A percentile compares a stretch with the other conserved stretches of the same genome.
Evolutionary conservation across 2,888 invertebrate genomes (phyloP).

Genomic region (Diloba caeruleocephala): DNA sequence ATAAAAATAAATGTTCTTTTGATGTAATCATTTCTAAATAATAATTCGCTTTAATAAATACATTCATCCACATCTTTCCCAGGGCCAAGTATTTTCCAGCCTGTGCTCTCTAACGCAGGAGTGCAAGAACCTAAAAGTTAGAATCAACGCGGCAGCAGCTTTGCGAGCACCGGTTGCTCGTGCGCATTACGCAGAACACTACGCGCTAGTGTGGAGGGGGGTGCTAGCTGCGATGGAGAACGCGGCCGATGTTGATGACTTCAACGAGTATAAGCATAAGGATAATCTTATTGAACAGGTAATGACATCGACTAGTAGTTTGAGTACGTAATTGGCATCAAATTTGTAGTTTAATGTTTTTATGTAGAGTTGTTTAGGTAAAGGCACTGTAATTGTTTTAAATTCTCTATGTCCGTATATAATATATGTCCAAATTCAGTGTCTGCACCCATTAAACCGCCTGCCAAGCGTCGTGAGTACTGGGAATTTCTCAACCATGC

Average conservation of each 20-base stretch:
- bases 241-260: conserved; percentile 94
- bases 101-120: conserved; percentile 91
- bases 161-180: conserved; percentile 90
- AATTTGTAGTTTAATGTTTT: too few species aligned
- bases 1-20: too few species aligned
- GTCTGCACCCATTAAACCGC: too few species aligned
- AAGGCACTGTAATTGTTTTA: too few species aligned
- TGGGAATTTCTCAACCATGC: too few species aligned
- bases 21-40: too few species aligned
- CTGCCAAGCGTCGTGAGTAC: too few species aligned
- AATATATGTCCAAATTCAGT: too few species aligned
- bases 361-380: too few species aligned
- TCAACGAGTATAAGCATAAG: conserved; percentile 95
- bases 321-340: too few species aligned
- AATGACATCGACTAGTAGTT: conserved; percentile 26
- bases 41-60: too few species aligned
- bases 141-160: conserved; percentile 95
- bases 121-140: conserved; percentile 96
- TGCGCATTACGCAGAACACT: conserved; percentile 90
- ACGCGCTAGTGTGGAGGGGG: conserved; percentile 91
- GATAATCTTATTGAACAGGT: conserved; percentile 96
- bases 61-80: conserved; percentile 19
- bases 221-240: conserved; percentile 93
- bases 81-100: conserved; percentile 91
- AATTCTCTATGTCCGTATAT: too few species aligned